Conservation (phyloP, 2,797 vertebrate genomes). For the Micropoecilia bifurca region DNA sequence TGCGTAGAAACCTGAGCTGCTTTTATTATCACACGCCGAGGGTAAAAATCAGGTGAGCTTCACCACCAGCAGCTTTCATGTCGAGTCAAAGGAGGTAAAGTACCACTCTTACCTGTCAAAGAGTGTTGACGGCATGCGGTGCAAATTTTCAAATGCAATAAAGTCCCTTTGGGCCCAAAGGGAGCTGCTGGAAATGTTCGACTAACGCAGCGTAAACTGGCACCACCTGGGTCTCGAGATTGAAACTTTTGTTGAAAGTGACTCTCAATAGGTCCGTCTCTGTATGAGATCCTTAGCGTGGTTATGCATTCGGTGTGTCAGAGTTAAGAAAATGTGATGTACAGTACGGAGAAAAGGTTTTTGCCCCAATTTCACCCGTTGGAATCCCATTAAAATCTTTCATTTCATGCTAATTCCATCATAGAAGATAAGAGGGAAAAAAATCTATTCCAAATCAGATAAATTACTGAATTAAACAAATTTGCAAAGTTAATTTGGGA, state of each 20-base stretch:
- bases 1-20: not conserved
- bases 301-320: not conserved
- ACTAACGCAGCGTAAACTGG: not conserved
- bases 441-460: not conserved
- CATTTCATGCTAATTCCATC: not conserved
- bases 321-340: not conserved
- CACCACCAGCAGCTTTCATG: not conserved
- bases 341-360: not conserved
- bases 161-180: not conserved
- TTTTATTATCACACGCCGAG: not conserved
- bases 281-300: not conserved
- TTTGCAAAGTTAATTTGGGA: not conserved
- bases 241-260: not conserved
- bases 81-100: not conserved
- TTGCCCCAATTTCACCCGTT: not conserved
- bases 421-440: not conserved
- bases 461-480: not conserved
- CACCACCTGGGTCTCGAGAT: not conserved
- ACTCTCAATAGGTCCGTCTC: not conserved
- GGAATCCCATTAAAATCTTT: not conserved
- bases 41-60: not conserved
- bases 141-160: not conserved
- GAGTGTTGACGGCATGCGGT: not conserved
- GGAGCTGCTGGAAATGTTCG: not conserved
- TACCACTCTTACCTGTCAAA: conserved; percentile 1